phyloP scores from a whole-genome alignment of 2,113 vertebrate species.

The Zeus faber region DNA sequence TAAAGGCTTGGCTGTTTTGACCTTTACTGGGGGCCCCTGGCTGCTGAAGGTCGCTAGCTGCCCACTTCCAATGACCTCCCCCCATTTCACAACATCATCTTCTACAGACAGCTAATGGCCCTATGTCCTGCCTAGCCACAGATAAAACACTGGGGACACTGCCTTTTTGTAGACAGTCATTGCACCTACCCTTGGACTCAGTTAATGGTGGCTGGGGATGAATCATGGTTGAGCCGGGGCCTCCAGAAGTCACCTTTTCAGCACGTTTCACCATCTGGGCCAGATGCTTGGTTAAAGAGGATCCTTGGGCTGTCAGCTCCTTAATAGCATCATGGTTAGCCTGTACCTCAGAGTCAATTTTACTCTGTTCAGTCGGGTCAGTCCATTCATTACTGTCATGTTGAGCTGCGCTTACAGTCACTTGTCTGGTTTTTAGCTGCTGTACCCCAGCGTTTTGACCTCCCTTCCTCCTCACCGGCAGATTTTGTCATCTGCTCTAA shows the following conservation, averaged over 20 bases:
- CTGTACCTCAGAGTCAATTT: not conserved
- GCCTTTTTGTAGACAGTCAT: conserved; percentile 1
- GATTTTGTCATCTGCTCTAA: conserved; percentile 7
- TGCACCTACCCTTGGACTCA: conserved; percentile 1
- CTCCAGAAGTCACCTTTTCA: not conserved
- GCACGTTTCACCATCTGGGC: no score
- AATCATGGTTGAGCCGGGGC: not conserved
- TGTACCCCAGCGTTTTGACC: conserved; percentile 4
- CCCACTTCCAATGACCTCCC: conserved; percentile 5
- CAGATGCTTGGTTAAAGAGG: not conserved
- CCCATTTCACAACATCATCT: conserved; percentile 5
- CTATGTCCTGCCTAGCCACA: conserved; percentile 15
- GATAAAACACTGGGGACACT: conserved; percentile 5
- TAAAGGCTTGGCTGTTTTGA: no score
- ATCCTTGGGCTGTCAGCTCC: conserved; percentile 3
- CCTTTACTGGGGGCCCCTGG: not conserved
- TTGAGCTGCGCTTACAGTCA: not conserved
- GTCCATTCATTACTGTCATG: not conserved
- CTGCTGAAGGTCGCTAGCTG: no score
- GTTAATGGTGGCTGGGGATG: not conserved
- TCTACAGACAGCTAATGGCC: conserved; percentile 16
- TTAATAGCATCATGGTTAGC: conserved; percentile 2
- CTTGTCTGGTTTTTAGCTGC: not conserved
- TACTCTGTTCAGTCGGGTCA: no score
- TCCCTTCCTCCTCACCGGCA: conserved; percentile 4